Percentiles rank a stretch among this genome's conserved stretches.
Evolutionary conservation across 2,113 vertebrate species (phyloP).

Genomic region (Etia nguti): DNA sequence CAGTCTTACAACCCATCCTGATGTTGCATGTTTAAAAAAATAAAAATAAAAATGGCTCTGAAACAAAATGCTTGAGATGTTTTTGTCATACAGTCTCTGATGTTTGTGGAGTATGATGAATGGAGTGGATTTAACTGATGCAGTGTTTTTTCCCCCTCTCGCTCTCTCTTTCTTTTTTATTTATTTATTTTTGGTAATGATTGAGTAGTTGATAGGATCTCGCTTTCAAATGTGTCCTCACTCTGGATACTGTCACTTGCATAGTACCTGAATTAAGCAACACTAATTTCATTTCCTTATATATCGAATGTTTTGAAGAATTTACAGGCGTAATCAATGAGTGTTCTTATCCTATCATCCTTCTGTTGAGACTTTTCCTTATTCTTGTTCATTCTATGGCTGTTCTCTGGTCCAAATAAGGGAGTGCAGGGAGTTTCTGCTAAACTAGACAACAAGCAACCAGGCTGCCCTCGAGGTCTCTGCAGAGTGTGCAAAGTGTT

Average conservation of each 20-base stretch:
- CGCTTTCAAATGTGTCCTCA: not conserved
- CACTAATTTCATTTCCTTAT: not conserved
- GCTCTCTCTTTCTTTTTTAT: fast-evolving
- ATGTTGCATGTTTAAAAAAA: not conserved
- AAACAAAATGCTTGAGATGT: not conserved
- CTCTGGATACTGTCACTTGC: not conserved
- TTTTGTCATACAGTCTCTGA: not conserved
- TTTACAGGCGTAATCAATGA: not conserved
- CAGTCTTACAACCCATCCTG: not conserved
- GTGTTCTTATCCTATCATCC: not conserved
- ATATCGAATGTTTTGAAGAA: not conserved
- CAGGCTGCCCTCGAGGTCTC: not conserved
- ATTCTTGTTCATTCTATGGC: not conserved
- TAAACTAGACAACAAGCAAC: not conserved
- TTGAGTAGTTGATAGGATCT: not conserved
- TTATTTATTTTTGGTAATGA: not conserved
- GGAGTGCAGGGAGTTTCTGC: not conserved
- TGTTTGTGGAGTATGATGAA: not conserved
- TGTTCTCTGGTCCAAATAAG: not conserved
- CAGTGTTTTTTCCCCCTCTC: fast-evolving
- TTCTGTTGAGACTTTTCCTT: not conserved
- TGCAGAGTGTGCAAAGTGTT: not conserved
- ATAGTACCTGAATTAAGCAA: not conserved
- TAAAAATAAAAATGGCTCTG: not conserved
- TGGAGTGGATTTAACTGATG: not conserved